Evolutionary conservation across 2,113 vertebrate genomes (phyloP).

Genomic region (Microcebus murinus): DNA sequence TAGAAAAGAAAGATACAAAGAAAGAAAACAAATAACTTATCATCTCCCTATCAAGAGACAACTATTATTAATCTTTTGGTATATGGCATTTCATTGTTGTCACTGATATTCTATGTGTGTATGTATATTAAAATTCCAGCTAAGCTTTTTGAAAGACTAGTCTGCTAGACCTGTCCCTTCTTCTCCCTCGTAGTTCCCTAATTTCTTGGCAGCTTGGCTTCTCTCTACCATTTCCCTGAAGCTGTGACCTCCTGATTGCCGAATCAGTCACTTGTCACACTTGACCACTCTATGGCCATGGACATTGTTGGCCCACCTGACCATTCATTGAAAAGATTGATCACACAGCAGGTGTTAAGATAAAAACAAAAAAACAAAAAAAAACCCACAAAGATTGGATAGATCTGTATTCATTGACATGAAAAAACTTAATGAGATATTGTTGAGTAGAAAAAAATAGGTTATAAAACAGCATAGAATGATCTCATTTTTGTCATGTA

Average conservation of each 20-base stretch:
- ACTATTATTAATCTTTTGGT: background rate
- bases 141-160: background rate
- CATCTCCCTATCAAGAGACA: background rate
- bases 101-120: background rate
- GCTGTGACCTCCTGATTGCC: background rate
- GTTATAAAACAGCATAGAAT: background rate
- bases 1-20: slow-evolving; percentile 31
- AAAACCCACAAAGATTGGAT: slow-evolving; percentile 41
- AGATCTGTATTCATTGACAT: slow-evolving; percentile 48
- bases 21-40: background rate
- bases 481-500: slow-evolving; percentile 19
- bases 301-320: background rate
- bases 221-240: background rate
- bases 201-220: background rate
- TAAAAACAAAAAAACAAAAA: too few relatives aligned
- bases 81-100: background rate
- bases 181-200: background rate
- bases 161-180: background rate
- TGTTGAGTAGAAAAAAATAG: slow-evolving; percentile 32
- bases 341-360: too few relatives aligned
- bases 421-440: background rate
- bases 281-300: background rate
- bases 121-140: background rate
- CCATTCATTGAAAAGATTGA: slow-evolving; percentile 39
- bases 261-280: background rate